These are phyloP conservation scores for Odontophorus gujanensis DNA, from an alignment of 2,113 vertebrate species.

Conservation along the genomic window DNA sequence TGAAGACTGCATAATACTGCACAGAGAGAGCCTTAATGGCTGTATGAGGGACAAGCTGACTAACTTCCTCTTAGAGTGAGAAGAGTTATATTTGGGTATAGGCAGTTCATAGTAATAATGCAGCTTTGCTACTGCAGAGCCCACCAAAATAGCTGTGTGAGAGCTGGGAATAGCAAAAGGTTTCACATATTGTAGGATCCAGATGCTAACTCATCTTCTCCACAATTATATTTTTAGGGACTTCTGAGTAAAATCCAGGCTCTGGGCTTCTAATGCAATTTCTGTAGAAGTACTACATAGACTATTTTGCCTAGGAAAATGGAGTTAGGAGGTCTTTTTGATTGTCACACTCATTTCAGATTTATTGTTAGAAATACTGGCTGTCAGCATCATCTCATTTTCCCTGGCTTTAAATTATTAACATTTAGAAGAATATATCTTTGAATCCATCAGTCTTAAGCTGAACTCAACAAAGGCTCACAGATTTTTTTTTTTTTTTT, in stretches of 20 bases:
- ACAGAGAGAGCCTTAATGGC: background rate
- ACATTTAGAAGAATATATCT: background rate
- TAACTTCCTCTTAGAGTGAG: background rate
- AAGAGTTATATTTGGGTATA: background rate
- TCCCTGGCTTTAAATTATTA: background rate
- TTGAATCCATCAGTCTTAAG: background rate
- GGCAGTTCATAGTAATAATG: background rate
- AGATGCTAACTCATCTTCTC: background rate
- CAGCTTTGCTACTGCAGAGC: background rate
- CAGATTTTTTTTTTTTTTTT: background rate
- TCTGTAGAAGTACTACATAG: background rate
- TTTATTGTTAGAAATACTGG: background rate
- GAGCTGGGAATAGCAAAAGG: background rate
- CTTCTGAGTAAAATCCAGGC: background rate
- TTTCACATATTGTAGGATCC: background rate
- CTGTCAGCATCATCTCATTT: background rate
- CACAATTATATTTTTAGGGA: background rate
- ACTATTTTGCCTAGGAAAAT: background rate
- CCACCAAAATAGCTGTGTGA: background rate
- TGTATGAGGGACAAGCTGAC: background rate
- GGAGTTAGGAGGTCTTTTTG: background rate
- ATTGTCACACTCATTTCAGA: background rate
- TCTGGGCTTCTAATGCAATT: accelerated
- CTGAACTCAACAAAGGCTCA: background rate
- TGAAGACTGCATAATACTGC: background rate